A percentile compares a stretch with the other conserved stretches of the same genome.
phyloP scores from a whole-genome alignment of 2,888 invertebrate genomes.

The Rhaphigaster nebulosa region DNA sequence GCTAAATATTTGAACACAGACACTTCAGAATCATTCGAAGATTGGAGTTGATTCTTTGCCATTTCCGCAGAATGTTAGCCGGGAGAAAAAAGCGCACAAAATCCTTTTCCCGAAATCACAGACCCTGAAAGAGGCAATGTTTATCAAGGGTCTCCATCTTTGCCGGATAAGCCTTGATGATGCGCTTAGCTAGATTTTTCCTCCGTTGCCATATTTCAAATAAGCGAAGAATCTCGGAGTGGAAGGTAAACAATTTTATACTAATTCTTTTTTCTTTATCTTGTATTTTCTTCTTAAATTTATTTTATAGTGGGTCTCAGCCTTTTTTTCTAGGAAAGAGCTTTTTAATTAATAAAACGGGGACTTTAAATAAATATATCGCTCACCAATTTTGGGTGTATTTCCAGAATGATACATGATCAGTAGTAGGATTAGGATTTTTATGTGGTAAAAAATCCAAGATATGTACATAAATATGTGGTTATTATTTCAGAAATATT shows the following conservation, averaged over 20 bases:
- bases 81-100: not conserved
- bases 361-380: too few species aligned
- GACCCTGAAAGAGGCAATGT: not conserved
- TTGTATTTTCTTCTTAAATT: not conserved
- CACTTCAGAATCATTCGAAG: not conserved
- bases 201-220: not conserved
- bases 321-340: not conserved
- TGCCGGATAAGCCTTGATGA: not conserved
- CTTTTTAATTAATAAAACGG: too few species aligned
- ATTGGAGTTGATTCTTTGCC: not conserved
- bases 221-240: not conserved
- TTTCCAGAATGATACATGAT: too few species aligned
- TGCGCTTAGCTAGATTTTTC: not conserved
- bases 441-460: too few species aligned
- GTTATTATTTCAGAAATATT: too few species aligned
- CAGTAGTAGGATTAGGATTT: too few species aligned
- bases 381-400: too few species aligned
- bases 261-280: not conserved
- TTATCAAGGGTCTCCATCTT: conserved; percentile 5
- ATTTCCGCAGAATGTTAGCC: not conserved
- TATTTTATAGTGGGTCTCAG: not conserved
- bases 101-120: not conserved
- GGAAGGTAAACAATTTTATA: not conserved
- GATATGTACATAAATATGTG: too few species aligned
- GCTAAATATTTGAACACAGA: not conserved